These are phyloP conservation scores for Cyprinodon brontotheroides DNA, from an alignment of 2,113 vertebrate species.

Conservation along the genomic window DNA sequence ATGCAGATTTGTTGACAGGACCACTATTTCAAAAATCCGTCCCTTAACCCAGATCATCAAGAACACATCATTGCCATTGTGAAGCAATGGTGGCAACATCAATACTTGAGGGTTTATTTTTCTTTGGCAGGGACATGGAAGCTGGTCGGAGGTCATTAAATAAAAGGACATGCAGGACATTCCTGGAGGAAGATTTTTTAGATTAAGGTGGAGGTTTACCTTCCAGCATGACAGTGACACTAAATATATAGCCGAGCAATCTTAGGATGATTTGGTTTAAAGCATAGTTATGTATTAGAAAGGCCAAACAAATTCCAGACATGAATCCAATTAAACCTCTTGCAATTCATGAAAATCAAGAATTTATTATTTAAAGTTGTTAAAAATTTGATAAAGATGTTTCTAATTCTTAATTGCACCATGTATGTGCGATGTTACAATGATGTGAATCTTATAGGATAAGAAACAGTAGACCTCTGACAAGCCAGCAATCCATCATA, in stretches of 20 bases:
- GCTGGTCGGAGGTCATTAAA: not conserved
- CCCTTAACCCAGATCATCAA: too few species aligned
- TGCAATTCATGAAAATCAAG: not conserved
- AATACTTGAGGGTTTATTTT: too few species aligned
- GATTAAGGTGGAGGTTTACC: not conserved
- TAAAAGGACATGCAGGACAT: not conserved
- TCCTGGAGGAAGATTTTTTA: not conserved
- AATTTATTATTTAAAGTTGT: not conserved
- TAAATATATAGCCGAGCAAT: not conserved
- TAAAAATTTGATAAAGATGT: not conserved
- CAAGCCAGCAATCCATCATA: not conserved
- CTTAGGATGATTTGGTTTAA: not conserved
- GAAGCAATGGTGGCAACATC: too few species aligned
- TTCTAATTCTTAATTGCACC: not conserved
- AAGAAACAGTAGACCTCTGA: not conserved
- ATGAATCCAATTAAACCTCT: not conserved
- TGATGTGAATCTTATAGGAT: not conserved
- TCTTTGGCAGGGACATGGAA: too few species aligned
- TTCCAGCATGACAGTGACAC: not conserved
- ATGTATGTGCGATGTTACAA: not conserved
- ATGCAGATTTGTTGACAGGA: too few species aligned
- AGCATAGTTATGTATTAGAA: not conserved
- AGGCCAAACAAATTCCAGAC: not conserved
- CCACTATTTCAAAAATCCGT: too few species aligned
- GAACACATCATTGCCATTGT: too few species aligned